Percentiles rank a stretch among this genome's conserved stretches.
Conservation (phyloP, 2,797 vertebrate genomes). For the Hyperoplus immaculatus region DNA sequence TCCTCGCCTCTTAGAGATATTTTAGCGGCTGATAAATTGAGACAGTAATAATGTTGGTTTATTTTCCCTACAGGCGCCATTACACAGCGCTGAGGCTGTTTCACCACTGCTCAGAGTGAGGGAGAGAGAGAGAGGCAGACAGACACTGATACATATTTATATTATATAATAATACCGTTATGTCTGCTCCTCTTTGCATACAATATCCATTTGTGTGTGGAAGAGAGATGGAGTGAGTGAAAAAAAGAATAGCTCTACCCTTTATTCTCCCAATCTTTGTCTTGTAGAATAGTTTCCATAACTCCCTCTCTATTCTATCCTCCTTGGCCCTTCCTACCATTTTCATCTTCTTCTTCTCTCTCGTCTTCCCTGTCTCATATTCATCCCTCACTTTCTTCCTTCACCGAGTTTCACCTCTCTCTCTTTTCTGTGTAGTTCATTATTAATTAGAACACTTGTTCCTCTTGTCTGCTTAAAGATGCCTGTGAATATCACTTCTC, state of each 20-base stretch:
- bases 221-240: neutral
- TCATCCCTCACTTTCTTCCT: constrained; percentile 42
- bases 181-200: neutral
- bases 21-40: constrained; percentile 63
- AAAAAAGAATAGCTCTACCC: neutral
- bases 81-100: constrained; percentile 47
- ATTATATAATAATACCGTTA: neutral
- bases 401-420: constrained; percentile 55
- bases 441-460: constrained; percentile 84
- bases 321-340: neutral
- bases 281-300: neutral
- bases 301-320: neutral
- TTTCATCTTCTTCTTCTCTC: constrained; percentile 5
- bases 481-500: constrained; percentile 63
- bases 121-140: neutral
- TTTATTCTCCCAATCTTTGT: neutral
- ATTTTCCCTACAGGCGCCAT: constrained; percentile 59
- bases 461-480: constrained; percentile 81
- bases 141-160: neutral
- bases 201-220: neutral
- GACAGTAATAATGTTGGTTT: constrained; percentile 73
- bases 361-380: constrained; percentile 9
- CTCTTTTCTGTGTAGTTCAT: constrained; percentile 76
- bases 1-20: constrained; percentile 43
- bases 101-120: constrained; percentile 6